Base-by-base conservation (phyloP, 2,797 vertebrate genomes). In the Brachyrhaphis roseni region DNA sequence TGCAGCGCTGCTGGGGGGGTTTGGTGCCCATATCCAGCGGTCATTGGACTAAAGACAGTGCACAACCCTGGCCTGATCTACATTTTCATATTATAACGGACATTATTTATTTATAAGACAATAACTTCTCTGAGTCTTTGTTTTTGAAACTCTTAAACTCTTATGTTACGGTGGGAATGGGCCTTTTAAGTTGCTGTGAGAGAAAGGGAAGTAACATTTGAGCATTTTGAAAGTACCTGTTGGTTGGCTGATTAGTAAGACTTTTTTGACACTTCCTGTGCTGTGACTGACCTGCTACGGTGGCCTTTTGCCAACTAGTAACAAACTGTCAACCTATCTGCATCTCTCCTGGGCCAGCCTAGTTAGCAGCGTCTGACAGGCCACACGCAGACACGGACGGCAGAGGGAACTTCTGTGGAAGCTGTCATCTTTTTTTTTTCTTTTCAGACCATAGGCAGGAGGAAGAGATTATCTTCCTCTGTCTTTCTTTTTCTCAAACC, bases 341-440 rank as follows among this genome's bases (percentile, higher is more conserved):
- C 93, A 93, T 95, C 94, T 95, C 94, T 93, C 94, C 74, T 49
- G 94, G 94, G 93, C 91, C 90, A 81, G 92, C 87, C 86, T 95
- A 90, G 86, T 94, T 96, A 95, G 94, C 92, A 87, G 90, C 92
- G 89, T 80, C 89, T 95, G 96, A 95, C 95, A 95, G 90, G 83
- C 90, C 80, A 83, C 89, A 90, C 73, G 84, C 91, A 91, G 94
- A 93, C 91, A 89, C 92, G 88, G 92, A 92, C 83, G 86, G 76
- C 90, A 94, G 87, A 82, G 84, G 59, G 62, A 84, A 82, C 94
- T 90, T 90, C 82, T 93, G 90, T 92, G 93, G 93, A 91, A 94
- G 91, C 91, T 93, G 95, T 92, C 94, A 95, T 93, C 92, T 93
- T 92, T 92, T 91, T 94, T 26, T 93, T 92, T 94, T 92, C 92